Base-by-base conservation (phyloP, 2,797 vertebrate species). In the Helarctos malayanus region DNA sequence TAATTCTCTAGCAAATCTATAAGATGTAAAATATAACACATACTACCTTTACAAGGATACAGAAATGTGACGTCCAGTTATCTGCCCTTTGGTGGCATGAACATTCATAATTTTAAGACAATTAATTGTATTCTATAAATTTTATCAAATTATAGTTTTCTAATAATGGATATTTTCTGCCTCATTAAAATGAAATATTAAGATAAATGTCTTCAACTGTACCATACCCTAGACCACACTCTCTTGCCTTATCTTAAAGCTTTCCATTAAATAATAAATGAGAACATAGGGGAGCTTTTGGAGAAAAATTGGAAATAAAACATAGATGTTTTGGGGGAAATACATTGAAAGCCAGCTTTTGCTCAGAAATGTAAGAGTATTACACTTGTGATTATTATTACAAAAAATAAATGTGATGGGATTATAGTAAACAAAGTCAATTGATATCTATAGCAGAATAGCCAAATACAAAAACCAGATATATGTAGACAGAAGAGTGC, bases 101-200 rank as follows among this genome's bases (percentile, higher is more conserved):
- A 84, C 27, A 97, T 45, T 41, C 49, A 41, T 79, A 94, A 93
- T 45, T 80, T 92, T 94, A 91, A 96, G n/a, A 76, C 11, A 96
- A 89, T 61, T 88, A 69, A 76, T 88, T 82, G 25, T 78, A 93
- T 35, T 85, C 47, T 41, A 92, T 4, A 95, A 94, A 79, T 84
- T 71, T 95, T 89, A 68, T 96, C 61, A 91, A 97, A 97, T 71
- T 75, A 6, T 76, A 85, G 13, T 19, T 88, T 97, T 94, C 81
- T 85, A 61, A 78, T 91, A 94, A 83, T 38, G 38, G 29, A 15
- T 75, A 93, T 94, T 96, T 96, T 95, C 63, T 96, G 65, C 38
- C 45, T 96, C 76, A 85, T 84, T 94, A 91, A 96, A 94, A 89
- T 80, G 49, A 97, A 86, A 59, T 79, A 95, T 96, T 87, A 95